These are phyloP conservation scores for Madoqua kirkii DNA, from an alignment of 2,113 vertebrate species.

Conservation along the genomic window DNA sequence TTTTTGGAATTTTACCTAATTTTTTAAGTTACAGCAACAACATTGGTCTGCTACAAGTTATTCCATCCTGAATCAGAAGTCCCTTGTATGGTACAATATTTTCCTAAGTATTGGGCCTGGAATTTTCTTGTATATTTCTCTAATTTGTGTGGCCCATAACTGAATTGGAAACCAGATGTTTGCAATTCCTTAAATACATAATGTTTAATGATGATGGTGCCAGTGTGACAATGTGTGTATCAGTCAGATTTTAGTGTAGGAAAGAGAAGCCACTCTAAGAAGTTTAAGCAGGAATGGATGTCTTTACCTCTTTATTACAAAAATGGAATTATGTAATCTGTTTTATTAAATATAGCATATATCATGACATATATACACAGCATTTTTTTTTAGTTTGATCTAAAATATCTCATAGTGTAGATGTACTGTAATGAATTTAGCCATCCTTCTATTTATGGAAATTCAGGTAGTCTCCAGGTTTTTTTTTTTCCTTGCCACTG, in stretches of 20 bases:
- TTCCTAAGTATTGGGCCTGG: background rate
- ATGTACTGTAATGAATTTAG: background rate
- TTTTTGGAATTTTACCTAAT: background rate
- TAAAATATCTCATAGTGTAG: background rate
- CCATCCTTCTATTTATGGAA: background rate
- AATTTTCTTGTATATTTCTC: background rate
- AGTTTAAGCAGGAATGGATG: background rate
- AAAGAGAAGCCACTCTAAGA: background rate
- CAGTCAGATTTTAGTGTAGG: background rate
- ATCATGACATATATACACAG: background rate
- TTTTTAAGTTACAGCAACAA: background rate
- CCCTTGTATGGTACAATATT: background rate
- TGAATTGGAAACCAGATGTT: background rate
- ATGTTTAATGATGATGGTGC: background rate
- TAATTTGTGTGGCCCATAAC: background rate
- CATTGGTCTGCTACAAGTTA: background rate
- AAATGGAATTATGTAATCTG: background rate
- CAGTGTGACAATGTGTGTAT: background rate
- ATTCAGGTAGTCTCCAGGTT: background rate
- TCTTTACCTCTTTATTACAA: background rate
- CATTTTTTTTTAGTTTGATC: background rate
- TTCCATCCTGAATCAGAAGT: background rate
- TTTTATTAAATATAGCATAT: background rate
- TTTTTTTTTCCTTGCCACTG: background rate
- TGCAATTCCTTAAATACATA: background rate